phyloP scores from a whole-genome alignment of 2,797 vertebrate species.

The Sus cebifrons region DNA sequence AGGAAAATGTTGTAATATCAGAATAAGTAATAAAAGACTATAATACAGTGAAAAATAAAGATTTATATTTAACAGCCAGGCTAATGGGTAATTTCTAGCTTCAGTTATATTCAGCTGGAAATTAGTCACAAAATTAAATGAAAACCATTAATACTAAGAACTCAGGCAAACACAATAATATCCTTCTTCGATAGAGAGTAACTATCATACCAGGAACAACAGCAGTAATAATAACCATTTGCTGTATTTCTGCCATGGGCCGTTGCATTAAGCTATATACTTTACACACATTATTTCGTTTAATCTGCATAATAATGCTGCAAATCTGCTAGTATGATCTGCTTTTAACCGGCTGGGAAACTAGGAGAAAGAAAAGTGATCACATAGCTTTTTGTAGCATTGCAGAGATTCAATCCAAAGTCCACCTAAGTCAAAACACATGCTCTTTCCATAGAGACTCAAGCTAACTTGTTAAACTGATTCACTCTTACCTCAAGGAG shows the following conservation, averaged over 20 bases:
- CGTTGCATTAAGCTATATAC: background rate
- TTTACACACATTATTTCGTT: background rate
- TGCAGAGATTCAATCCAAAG: background rate
- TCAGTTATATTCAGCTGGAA: conserved; percentile 40
- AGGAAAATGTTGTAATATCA: conserved; percentile 22
- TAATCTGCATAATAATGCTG: conserved; percentile 3
- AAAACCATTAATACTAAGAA: conserved; percentile 29
- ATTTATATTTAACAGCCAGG: conserved; percentile 53
- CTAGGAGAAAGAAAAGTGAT: background rate
- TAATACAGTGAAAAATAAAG: background rate
- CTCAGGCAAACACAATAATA: conserved; percentile 58
- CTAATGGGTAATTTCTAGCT: conserved; percentile 68
- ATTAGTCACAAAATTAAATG: conserved; percentile 45
- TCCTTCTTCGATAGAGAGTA: background rate
- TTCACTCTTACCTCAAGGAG: background rate
- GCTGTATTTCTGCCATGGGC: background rate
- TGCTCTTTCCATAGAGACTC: background rate
- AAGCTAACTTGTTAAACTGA: background rate
- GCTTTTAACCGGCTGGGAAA: background rate
- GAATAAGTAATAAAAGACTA: conserved; percentile 3
- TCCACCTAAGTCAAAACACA: background rate
- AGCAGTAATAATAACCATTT: background rate
- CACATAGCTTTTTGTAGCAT: background rate
- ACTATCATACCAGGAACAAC: background rate
- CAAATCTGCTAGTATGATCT: background rate